Evolutionary conservation across 1,140 invertebrate genomes (phyloP).

Genomic region (Lineus longissimus): DNA sequence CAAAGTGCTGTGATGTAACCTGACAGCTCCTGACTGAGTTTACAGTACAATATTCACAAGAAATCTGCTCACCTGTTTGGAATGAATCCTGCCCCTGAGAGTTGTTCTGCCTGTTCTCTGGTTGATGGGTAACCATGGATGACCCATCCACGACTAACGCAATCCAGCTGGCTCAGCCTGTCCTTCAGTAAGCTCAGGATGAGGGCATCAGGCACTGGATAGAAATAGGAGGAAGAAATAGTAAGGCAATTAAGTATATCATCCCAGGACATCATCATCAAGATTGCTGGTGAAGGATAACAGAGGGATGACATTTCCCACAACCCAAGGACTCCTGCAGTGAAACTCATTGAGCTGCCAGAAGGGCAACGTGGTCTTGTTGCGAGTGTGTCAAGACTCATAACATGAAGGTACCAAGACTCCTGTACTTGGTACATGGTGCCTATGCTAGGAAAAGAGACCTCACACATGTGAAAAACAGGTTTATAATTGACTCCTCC

Average conservation of each 20-base stretch:
- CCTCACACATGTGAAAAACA: no score
- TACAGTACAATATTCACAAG: no score
- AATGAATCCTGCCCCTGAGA: slow-evolving; percentile 40
- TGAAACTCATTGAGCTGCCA: no score
- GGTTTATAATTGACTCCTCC: no score
- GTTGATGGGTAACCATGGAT: slow-evolving; percentile 49
- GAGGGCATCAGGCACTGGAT: slow-evolving; percentile 49
- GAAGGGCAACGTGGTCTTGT: no score
- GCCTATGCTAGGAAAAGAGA: no score
- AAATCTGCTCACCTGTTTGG: slow-evolving; percentile 53
- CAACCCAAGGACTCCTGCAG: no score
- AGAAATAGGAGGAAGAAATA: slow-evolving; percentile 5
- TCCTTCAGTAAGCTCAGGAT: slow-evolving; percentile 48
- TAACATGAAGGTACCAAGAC: no score
- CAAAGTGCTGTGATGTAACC: no score
- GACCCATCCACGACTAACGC: slow-evolving; percentile 53
- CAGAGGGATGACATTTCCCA: background rate
- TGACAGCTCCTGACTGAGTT: no score
- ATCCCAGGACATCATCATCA: background rate
- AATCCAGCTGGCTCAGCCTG: slow-evolving; percentile 48
- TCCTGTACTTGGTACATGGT: no score
- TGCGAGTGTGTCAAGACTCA: no score
- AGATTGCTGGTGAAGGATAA: background rate
- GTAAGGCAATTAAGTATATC: background rate
- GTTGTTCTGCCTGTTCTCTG: slow-evolving; percentile 48